Percentiles rank a stretch among this genome's conserved stretches.
These are phyloP conservation scores for Gnatocerus cornutus DNA, from an alignment of 2,888 invertebrate genomes.

Conservation along the genomic window DNA sequence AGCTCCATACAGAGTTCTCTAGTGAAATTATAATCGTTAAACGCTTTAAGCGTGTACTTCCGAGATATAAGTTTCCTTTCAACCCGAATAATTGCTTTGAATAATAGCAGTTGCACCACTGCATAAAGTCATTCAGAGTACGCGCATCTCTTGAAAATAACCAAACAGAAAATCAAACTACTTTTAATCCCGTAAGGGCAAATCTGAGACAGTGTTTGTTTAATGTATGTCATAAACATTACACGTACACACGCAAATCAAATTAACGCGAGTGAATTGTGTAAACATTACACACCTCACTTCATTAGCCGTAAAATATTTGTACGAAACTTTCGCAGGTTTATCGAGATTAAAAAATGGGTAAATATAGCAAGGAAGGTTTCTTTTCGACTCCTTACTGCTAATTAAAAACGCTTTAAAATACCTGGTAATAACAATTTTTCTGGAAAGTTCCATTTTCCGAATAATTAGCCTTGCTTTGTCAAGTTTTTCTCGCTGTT, in stretches of 20 bases:
- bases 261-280: constrained; percentile 35
- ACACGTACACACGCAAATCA: constrained; percentile 31
- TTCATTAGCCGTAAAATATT: constrained; percentile 36
- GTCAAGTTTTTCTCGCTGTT: constrained; percentile 11
- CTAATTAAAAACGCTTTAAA: constrained; percentile 20
- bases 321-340: constrained; percentile 19
- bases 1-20: constrained; percentile 18
- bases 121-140: neutral
- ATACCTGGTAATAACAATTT: constrained; percentile 13
- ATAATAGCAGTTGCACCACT: constrained; percentile 13
- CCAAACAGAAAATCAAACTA: too few species aligned
- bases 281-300: constrained; percentile 37
- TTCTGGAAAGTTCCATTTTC: constrained; percentile 9
- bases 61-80: constrained; percentile 34
- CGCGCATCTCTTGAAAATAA: neutral
- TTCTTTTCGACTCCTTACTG: neutral
- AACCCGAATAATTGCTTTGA: constrained; percentile 18
- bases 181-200: neutral
- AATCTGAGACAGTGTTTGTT: constrained; percentile 2
- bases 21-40: constrained; percentile 32
- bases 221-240: constrained; percentile 19
- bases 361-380: constrained; percentile 12
- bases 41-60: constrained; percentile 30
- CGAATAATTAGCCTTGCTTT: neutral
- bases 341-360: constrained; percentile 6